Percentiles rank a stretch among this genome's conserved stretches.
Evolutionary conservation across 92 coral and sea anemone species (phyloP).

Genomic region (Heteractis magnifica): DNA sequence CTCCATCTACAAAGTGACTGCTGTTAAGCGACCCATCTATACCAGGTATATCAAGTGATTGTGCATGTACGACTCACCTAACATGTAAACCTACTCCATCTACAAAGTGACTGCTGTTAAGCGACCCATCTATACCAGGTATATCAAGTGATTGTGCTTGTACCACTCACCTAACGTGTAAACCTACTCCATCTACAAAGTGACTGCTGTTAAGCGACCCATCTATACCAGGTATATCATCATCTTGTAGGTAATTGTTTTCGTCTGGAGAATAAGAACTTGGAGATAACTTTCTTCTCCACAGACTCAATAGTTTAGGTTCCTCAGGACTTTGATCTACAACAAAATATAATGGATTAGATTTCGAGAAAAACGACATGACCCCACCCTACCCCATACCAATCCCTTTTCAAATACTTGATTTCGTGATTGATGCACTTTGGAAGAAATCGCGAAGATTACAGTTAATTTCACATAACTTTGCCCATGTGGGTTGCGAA

Average conservation of each 20-base stretch:
- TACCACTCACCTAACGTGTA: conserved; percentile 71
- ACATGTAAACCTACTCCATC: conserved; percentile 89
- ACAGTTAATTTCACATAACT: too few species aligned
- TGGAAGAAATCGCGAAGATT: too few species aligned
- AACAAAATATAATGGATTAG: too few species aligned
- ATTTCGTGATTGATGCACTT: too few species aligned
- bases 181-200: conserved; percentile 87
- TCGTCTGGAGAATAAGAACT: conserved; percentile 28
- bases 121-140: conserved; percentile 14
- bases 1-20: conserved; percentile 81
- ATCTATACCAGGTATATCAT: conserved; percentile 30
- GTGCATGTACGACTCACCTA: background rate
- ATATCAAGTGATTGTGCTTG: background rate
- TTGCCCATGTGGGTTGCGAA: too few species aligned
- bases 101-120: conserved; percentile 66
- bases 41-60: too few species aligned
- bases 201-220: conserved; percentile 49
- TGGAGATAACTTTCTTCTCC: conserved; percentile 64
- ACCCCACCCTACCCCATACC: too few species aligned
- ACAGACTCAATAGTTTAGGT: conserved; percentile 36
- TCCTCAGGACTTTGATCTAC: conserved; percentile 23
- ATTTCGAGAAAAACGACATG: too few species aligned
- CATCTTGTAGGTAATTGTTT: conserved; percentile 35
- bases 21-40: conserved; percentile 22
- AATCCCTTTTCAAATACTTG: too few species aligned